Conservation (phyloP, 2,113 vertebrate species). For the Myrmecophaga tridactyla region DNA sequence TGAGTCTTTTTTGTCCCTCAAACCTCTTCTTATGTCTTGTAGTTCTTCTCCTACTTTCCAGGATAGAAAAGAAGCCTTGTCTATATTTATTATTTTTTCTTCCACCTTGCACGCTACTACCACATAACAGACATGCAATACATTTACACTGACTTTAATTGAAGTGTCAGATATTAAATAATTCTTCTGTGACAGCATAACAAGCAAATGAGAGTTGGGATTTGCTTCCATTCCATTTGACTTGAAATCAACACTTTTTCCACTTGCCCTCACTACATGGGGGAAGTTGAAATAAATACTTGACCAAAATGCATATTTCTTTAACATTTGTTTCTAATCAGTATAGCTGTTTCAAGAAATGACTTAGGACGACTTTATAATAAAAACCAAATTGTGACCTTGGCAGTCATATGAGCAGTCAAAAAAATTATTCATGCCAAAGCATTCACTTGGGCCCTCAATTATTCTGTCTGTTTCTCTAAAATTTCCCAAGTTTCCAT, state of each 20-base stretch:
- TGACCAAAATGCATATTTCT: neutral
- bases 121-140: neutral
- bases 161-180: neutral
- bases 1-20: neutral
- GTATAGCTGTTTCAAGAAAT: neutral
- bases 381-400: neutral
- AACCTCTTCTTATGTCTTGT: neutral
- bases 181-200: neutral
- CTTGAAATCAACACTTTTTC: neutral
- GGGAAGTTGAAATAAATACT: neutral
- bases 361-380: neutral
- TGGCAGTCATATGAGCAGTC: neutral
- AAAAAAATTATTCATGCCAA: neutral
- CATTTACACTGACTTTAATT: neutral
- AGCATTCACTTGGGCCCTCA: neutral
- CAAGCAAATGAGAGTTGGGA: neutral
- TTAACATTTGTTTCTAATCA: neutral
- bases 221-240: neutral
- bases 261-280: neutral
- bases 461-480: neutral
- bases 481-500: neutral
- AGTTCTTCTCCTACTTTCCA: neutral
- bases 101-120: neutral
- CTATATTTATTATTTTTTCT: neutral
- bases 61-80: neutral